A percentile compares a stretch with the other conserved stretches of the same genome.
These are phyloP conservation scores for Hycleus phaleratus DNA, from an alignment of 1,140 invertebrate species.

Conservation along the genomic window DNA sequence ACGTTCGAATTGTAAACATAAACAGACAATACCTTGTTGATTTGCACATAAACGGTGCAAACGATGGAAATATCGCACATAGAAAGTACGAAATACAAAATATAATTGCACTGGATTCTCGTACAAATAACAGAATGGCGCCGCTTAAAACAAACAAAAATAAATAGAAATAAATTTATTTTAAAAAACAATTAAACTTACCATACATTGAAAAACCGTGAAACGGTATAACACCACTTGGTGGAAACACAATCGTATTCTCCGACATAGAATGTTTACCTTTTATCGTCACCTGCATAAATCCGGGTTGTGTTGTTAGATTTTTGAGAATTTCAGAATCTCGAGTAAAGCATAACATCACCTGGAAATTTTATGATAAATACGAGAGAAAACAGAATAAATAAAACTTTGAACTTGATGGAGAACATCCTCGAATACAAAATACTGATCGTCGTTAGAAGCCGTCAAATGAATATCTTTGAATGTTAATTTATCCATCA, in stretches of 20 bases:
- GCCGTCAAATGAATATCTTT: constrained; percentile 95
- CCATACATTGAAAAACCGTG: constrained; percentile 97
- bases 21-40: constrained; percentile 74
- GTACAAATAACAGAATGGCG: constrained; percentile 90
- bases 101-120: constrained; percentile 82
- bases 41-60: constrained; percentile 87
- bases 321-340: constrained; percentile 70
- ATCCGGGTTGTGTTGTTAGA: constrained; percentile 52
- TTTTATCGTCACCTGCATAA: constrained; percentile 59
- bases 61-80: constrained; percentile 83
- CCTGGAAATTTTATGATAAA: constrained; percentile 39
- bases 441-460: constrained; percentile 95
- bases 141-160: constrained; percentile 52
- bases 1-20: constrained; percentile 81
- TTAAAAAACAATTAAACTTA: constrained; percentile 43
- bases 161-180: background rate
- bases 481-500: constrained; percentile 89
- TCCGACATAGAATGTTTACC: constrained; percentile 60
- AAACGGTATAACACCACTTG: constrained; percentile 91
- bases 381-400: constrained; percentile 12
- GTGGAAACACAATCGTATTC: constrained; percentile 76
- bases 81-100: constrained; percentile 85
- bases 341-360: constrained; percentile 89
- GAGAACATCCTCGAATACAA: constrained; percentile 93
- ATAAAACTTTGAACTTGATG: constrained; percentile 63